Conservation (phyloP, 2,888 invertebrate genomes). For the Aquatica leii region DNA sequence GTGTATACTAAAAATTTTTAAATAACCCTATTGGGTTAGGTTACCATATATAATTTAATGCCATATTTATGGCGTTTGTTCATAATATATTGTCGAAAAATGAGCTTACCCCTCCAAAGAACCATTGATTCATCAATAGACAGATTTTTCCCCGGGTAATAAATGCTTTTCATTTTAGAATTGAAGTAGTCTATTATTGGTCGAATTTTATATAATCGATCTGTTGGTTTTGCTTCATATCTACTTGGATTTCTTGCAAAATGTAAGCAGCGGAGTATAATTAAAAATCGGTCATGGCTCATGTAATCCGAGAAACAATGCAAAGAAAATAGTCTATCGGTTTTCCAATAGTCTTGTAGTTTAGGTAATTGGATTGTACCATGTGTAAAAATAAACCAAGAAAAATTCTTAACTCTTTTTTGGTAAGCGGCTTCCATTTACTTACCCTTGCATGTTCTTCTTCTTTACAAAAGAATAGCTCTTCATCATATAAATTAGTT, state of each 20-base stretch:
- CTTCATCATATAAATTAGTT: slow-evolving; percentile 15
- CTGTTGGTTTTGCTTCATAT: neutral
- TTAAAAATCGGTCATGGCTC: neutral
- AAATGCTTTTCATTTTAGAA: neutral
- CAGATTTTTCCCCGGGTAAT: neutral
- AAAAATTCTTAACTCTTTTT: neutral
- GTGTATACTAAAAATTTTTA: slow-evolving; percentile 48
- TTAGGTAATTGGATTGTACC: too few species aligned
- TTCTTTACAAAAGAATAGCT: neutral
- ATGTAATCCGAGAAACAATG: neutral
- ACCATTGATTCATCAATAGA: slow-evolving; percentile 38
- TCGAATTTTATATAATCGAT: neutral
- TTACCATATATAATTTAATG: slow-evolving; percentile 46
- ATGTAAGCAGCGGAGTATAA: neutral
- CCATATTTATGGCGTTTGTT: slow-evolving; percentile 40
- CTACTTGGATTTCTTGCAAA: neutral
- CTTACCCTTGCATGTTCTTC: slow-evolving; percentile 4
- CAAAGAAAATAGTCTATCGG: neutral
- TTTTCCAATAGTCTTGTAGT: slow-evolving; percentile 1
- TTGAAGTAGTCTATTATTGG: slow-evolving; percentile 11
- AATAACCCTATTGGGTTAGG: slow-evolving; percentile 41
- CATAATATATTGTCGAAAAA: neutral
- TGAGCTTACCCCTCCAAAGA: slow-evolving; percentile 31
- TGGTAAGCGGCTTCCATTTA: neutral
- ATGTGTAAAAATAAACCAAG: slow-evolving; percentile 1